Percentiles rank a stretch among this genome's conserved stretches.
These are phyloP conservation scores for Acleris sparsana DNA, from an alignment of 2,888 invertebrate genomes.

Conservation along the genomic window DNA sequence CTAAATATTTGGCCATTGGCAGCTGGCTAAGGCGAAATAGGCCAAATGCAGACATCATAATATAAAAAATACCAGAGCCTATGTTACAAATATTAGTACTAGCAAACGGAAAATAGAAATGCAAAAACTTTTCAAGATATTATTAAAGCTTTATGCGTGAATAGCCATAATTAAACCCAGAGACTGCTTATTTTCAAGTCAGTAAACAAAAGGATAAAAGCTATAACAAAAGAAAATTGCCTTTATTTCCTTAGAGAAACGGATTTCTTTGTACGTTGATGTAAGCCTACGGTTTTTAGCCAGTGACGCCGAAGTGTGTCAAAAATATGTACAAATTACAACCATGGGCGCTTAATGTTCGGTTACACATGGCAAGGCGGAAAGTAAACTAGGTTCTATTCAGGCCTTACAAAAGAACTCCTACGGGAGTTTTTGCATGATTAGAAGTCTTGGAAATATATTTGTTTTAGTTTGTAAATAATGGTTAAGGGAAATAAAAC, in stretches of 20 bases:
- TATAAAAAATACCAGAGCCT: no score
- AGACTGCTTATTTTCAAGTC: slow-evolving; percentile 24
- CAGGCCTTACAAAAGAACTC: slow-evolving; percentile 28
- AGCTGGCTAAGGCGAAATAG: no score
- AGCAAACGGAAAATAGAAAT: no score
- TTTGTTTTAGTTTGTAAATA: slow-evolving; percentile 12
- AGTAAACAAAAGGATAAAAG: slow-evolving; percentile 32
- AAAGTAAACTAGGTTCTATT: slow-evolving; percentile 34
- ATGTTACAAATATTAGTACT: no score
- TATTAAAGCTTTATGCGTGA: slow-evolving; percentile 16
- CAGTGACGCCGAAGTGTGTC: no score
- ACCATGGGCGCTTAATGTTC: no score
- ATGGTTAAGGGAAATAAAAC: no score
- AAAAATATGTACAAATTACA: no score
- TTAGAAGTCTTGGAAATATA: slow-evolving; percentile 22
- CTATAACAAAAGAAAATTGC: slow-evolving; percentile 23
- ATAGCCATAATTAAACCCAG: slow-evolving; percentile 29
- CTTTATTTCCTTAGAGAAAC: slow-evolving; percentile 25
- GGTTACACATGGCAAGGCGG: slow-evolving; percentile 16
- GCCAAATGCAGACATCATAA: no score
- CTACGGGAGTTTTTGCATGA: slow-evolving; percentile 30
- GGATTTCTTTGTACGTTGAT: slow-evolving; percentile 28
- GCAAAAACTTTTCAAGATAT: neutral
- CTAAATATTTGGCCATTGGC: no score
- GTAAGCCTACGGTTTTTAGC: slow-evolving; percentile 16